These are phyloP conservation scores for Melipona bicolor DNA, from an alignment of 2,888 invertebrate genomes.

Conservation along the genomic window DNA sequence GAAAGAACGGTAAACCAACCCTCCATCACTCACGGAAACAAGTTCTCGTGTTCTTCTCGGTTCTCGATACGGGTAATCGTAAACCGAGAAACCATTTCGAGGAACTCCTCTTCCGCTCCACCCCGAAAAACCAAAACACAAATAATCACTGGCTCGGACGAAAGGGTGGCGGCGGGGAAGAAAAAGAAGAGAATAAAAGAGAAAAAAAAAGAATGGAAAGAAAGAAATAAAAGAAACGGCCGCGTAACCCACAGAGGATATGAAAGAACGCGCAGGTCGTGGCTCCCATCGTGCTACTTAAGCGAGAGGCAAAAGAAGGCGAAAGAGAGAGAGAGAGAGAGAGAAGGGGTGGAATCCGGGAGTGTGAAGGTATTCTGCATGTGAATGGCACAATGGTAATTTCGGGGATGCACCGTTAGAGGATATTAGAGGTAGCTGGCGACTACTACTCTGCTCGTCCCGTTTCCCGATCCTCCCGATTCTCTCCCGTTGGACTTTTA, in stretches of 20 bases:
- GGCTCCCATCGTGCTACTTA: conserved; percentile 77
- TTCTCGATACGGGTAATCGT: conserved; percentile 76
- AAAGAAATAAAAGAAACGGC: conserved; percentile 52
- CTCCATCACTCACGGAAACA: conserved; percentile 5
- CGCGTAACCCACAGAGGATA: conserved; percentile 26
- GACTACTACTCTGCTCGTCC: conserved; percentile 39
- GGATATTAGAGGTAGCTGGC: conserved; percentile 73
- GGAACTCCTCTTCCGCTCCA: conserved; percentile 77
- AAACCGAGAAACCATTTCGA: conserved; percentile 14
- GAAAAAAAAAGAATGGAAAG: background rate
- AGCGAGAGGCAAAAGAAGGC: background rate
- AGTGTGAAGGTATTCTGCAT: conserved; percentile 82
- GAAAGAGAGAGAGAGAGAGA: conserved; percentile 45
- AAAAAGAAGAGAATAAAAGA: conserved; percentile 23
- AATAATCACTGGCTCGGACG: conserved; percentile 75
- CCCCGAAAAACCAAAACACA: conserved; percentile 83
- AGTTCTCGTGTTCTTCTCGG: conserved; percentile 67
- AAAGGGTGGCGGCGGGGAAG: conserved; percentile 8
- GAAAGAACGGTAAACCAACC: conserved; percentile 44
- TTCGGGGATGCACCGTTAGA: conserved; percentile 80
- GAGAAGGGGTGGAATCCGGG: conserved; percentile 49
- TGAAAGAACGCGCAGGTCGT: conserved; percentile 51
- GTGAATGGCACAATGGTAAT: conserved; percentile 81
- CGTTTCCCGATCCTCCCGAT: conserved; percentile 27
- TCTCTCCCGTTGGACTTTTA: conserved; percentile 45